Conservation (phyloP, 2,888 invertebrate genomes). For the Noctua pronuba region DNA sequence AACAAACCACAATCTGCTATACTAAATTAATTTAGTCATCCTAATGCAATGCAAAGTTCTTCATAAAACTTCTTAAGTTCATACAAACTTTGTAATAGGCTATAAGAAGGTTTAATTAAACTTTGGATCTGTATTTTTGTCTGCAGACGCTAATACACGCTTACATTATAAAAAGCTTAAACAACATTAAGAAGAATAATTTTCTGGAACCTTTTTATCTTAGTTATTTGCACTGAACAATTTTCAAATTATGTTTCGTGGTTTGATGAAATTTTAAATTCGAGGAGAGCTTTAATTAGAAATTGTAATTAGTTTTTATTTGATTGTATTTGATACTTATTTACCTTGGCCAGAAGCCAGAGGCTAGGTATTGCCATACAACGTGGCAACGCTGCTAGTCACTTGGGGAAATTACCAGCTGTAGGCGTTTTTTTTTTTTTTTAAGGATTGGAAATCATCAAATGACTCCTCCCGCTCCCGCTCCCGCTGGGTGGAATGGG, state of each 20-base stretch:
- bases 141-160: conserved; percentile 41
- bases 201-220: conserved; percentile 39
- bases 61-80: conserved; percentile 47
- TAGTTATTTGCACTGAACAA: conserved; percentile 16
- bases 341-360: no score
- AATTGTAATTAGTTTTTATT: background rate
- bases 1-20: background rate
- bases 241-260: conserved; percentile 29
- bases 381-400: no score
- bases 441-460: no score
- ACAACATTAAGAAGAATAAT: conserved; percentile 47
- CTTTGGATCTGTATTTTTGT: conserved; percentile 50
- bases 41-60: conserved; percentile 41
- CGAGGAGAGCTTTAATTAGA: conserved; percentile 6
- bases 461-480: no score
- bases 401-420: no score
- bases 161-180: conserved; percentile 46
- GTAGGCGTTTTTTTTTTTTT: no score
- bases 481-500: no score
- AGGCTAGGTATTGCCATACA: no score
- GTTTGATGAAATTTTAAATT: conserved; percentile 18
- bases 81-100: conserved; percentile 52
- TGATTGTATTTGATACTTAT: background rate
- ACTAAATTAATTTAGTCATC: conserved; percentile 17
- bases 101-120: conserved; percentile 55